Percentiles rank a stretch among this genome's conserved stretches.
Evolutionary conservation across 2,113 vertebrate genomes (phyloP).

Genomic region (Pholis gunnellus): DNA sequence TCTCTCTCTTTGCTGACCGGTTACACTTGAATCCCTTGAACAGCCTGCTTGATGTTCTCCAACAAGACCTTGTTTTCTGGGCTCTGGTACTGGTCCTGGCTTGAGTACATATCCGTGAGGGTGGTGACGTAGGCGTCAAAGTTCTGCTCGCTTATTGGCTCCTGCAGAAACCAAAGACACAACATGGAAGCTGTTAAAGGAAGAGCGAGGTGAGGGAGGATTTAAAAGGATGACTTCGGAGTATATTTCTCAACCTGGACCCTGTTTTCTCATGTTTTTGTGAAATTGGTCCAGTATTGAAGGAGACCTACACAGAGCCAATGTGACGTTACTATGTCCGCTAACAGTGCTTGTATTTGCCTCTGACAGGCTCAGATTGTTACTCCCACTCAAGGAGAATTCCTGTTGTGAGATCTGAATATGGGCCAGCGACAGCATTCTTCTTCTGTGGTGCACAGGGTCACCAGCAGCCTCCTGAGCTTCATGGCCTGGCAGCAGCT

Average conservation of each 20-base stretch:
- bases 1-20: conserved; percentile 82
- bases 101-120: conserved; percentile 98
- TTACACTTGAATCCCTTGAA: conserved; percentile 99
- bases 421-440: background rate
- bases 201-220: background rate
- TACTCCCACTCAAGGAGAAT: no score
- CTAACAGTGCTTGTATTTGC: no score
- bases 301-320: background rate
- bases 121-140: conserved; percentile 99
- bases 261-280: background rate
- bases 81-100: conserved; percentile 99
- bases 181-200: conserved; percentile 3
- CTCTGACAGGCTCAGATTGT: no score
- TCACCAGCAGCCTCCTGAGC: no score
- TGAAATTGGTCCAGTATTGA: background rate
- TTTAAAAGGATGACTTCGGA: background rate
- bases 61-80: conserved; percentile 98
- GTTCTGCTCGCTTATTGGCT: conserved; percentile 99
- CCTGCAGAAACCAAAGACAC: conserved; percentile 83
- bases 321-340: background rate
- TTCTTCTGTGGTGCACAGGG: background rate
- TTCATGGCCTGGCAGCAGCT: no score
- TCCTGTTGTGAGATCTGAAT: no score
- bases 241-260: background rate
- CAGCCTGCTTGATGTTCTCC: conserved; percentile 99